Conservation (phyloP, 1,140 invertebrate genomes). For the Megathymus violae region DNA sequence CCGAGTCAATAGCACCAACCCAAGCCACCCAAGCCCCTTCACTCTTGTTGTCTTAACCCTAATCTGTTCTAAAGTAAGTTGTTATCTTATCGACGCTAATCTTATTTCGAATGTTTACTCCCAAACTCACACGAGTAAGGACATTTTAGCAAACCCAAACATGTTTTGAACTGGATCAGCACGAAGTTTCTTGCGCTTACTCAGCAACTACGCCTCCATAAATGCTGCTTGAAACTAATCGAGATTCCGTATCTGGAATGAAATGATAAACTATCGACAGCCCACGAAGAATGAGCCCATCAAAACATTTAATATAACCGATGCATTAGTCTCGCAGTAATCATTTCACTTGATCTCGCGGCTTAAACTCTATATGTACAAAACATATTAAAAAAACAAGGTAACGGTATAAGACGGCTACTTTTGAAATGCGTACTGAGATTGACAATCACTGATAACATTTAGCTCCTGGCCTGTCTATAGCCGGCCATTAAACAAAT, state of each 20-base stretch:
- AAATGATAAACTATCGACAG: conserved; percentile 36
- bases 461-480: conserved; percentile 65
- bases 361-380: conserved; percentile 53
- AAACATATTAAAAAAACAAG: conserved; percentile 45
- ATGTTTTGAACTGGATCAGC: conserved; percentile 10
- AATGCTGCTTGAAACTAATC: no score
- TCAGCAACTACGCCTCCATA: not conserved
- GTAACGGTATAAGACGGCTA: conserved; percentile 38
- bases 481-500: conserved; percentile 69
- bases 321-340: conserved; percentile 54
- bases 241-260: conserved; percentile 15
- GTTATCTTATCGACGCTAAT: conserved; percentile 43
- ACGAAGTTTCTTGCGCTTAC: not conserved
- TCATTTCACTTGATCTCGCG: conserved; percentile 52
- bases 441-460: conserved; percentile 73
- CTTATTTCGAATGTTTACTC: conserved; percentile 27
- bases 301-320: conserved; percentile 48
- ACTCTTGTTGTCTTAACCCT: conserved; percentile 44
- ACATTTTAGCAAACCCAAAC: conserved; percentile 12
- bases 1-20: conserved; percentile 53
- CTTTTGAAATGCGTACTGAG: conserved; percentile 57
- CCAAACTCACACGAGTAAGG: conserved; percentile 3
- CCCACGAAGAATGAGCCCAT: conserved; percentile 39
- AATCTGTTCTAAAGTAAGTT: conserved; percentile 43
- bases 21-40: conserved; percentile 44